Evolutionary conservation across 2,113 vertebrate genomes (phyloP), one percentile per base, ranked within the genome.

Genomic region (Cygnus atratus): DNA sequence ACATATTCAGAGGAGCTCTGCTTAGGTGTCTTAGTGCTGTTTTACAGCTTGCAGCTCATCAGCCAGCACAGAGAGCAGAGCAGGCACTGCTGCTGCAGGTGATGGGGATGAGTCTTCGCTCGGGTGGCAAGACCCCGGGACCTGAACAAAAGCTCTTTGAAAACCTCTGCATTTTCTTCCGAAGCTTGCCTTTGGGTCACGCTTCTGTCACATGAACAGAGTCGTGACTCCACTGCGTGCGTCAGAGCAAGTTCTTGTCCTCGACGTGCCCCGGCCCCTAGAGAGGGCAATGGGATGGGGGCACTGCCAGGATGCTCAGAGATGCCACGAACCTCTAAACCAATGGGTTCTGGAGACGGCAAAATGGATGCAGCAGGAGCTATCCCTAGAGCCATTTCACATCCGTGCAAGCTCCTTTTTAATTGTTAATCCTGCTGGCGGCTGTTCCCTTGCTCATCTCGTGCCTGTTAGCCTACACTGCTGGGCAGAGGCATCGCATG

Each of bases 381-480:
- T 33, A 1, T 1, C 7, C 6, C 48, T 61, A 15, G 3, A 24
- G 37, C 39, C 1, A 0, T 24, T 50, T 4, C 16, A 61, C 20
- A 0, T 3, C 2, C 1, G 5, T 19, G 0, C 28, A 29, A 52
- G 28, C 19, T n/a, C 1, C 78, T 35, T 50, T 41, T 24, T 46
- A 2, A 17, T 2, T 22, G 17, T 8, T 43, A n/a, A 0, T 21
- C 7, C 31, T 3, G 46, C 72, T 55, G 0, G 13, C 11, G 28
- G 62, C 21, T 9, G 4, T 35, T 0, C 0, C 21, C 62, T 0
- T 14, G 19, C 61, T 19, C 39, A 2, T 25, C 66, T 24, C 22
- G 0, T 2, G 6, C 63, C 70, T 10, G 75, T 19, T 20, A 15
- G 44, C 43, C 46, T 0, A 0, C 21, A 0, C 48, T 0, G 52